Base-by-base conservation (phyloP, 2,888 invertebrate species). In the Parthenolecanium corni region DNA sequence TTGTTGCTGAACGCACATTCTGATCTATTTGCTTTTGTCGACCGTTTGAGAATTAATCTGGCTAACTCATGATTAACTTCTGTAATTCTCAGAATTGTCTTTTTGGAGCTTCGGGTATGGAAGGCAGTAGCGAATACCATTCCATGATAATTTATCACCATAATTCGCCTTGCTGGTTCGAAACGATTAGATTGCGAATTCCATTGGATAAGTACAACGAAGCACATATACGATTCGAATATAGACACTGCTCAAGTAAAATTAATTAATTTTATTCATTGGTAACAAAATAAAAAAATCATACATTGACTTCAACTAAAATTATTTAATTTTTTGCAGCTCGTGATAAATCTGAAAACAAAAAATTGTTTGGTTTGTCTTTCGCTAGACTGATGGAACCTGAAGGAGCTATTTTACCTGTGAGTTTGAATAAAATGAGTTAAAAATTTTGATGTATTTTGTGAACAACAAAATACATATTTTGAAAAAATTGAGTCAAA, bases 101-200 rank as follows among this genome's bases (percentile, higher is more conserved):
- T 56, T 89, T 85, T 80, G 87, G 89, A 46, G 92, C 92, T 0
- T 88, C 90, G 40, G 90, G 92, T 1, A 82, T 80, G 73, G 84
- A 84, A 62, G 84, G 86, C 0, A 77, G 79, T 36, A 80, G 82
- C 1, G 80, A 81, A 67, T 93, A 91, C 75, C 87, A 87, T 71
- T 91, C 92, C 14, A 81, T 90, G 73, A 89, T 95, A 23, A 80
- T 93, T 68, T 94, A 95, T 73, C 95, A 96, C 76, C 89, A 90
- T 76, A 95, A 95, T 75, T 84, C 86, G 25, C 95, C 95, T 0
- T 83, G 84, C 65, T 96, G 94, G 94, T 84, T 84, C 65, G 95
- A 95, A 74, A 90, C 87, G 68, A 78, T 91, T 47, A 80, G 92
- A 66, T 78, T 95, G 66, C 86, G 89, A 5, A 84, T 95, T 61